Evolutionary conservation across 2,113 vertebrate genomes (phyloP), one percentile per base, ranked within the genome.

Genomic region (Caloenas nicobarica): DNA sequence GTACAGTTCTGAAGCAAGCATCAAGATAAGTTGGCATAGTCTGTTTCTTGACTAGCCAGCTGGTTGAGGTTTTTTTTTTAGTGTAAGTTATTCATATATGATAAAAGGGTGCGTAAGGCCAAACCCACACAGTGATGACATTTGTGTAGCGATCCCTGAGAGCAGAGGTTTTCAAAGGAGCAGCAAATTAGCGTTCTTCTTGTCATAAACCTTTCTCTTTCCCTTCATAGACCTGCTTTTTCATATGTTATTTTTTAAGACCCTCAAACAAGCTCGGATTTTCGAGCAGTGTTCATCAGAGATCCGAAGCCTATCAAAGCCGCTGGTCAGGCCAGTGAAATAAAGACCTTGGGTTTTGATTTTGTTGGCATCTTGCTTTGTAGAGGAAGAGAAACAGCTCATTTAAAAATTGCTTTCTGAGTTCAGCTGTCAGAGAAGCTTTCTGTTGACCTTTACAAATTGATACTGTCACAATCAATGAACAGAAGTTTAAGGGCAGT

Each of bases 391-490:
- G 72, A 93, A 92, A 81, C 46, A 83, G 38, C 83, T 87, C 80
- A 89, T 91, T 94, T 93, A 81, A 91, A 96, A 93, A 82, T 33
- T 29, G 66, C 70, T 92, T 78, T 92, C 72, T 78, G 83, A 81
- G 74, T 88, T 90, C 51, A 77, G 51, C 90, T 93, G 89, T 87
- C 91, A 86, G 78, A 77, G 87, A 56, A 81, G 91, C 58, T 92
- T 85, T 96, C 83, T 62, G 34, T 54, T 96, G 91, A 92, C 84
- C 93, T 96, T 94, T 95, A 80, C 87, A 91, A 93, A 96, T 91
- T 95, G 91, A 91, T 93, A 38, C 53, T 1, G 21, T 89, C 91
- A 88, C 89, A 94, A 94, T 94, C 92, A 80, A 95, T 91, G 85
- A 86, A 17, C 77, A 81, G 74, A 82, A 92, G 64, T 91, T 94